A percentile compares a stretch with the other conserved stretches of the same genome.
These are phyloP conservation scores for Homalodisca vitripennis DNA, from an alignment of 1,140 invertebrate species.

Conservation along the genomic window DNA sequence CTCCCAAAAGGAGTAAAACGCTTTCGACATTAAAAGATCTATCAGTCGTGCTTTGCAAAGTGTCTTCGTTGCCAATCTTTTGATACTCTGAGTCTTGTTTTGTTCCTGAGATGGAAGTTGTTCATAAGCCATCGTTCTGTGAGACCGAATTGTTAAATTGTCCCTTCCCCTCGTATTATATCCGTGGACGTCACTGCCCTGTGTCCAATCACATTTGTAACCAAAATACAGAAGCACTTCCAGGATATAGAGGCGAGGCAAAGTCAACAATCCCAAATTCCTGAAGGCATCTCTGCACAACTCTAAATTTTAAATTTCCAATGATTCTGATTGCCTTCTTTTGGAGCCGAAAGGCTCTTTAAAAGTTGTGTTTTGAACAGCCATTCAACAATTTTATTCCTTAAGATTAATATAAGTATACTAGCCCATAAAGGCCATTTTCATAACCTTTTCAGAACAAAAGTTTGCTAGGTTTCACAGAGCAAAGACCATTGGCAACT, in stretches of 20 bases:
- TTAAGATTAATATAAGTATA: background rate
- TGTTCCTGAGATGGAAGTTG: too few relatives aligned
- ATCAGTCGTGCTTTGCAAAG: too few relatives aligned
- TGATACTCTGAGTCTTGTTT: too few relatives aligned
- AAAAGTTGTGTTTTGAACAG: background rate
- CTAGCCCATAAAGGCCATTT: background rate
- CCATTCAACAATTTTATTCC: background rate
- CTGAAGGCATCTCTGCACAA: background rate
- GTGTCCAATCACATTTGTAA: background rate
- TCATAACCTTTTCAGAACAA: background rate
- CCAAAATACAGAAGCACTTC: background rate
- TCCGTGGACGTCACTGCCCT: background rate
- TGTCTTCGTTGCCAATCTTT: too few relatives aligned
- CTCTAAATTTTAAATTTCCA: background rate
- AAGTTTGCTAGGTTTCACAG: background rate
- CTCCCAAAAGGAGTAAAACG: too few relatives aligned
- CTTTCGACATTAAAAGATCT: too few relatives aligned
- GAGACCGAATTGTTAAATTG: too few relatives aligned
- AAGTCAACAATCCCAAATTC: background rate
- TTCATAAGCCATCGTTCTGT: too few relatives aligned
- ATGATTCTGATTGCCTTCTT: background rate
- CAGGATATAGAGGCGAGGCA: background rate
- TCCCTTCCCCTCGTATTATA: background rate
- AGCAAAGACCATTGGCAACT: too few relatives aligned
- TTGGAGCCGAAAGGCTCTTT: background rate